Evolutionary conservation across 2,113 vertebrate species (phyloP), one percentile per base, ranked within the genome.

Genomic region (Thinocorus orbignyianus): DNA sequence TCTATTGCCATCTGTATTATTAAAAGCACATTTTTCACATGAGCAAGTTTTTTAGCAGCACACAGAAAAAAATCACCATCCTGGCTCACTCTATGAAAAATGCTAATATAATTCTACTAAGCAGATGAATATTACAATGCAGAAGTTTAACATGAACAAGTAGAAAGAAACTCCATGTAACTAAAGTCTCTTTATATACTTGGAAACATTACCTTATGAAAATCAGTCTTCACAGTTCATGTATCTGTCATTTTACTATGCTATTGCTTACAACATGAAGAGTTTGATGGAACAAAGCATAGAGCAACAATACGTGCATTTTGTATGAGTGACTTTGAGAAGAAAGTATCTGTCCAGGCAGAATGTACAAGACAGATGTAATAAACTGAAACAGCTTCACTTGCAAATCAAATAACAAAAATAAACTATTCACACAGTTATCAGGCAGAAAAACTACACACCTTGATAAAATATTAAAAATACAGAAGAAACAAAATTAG

Each of bases 1-100:
- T 65, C 71, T 86, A 57, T 46, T 90, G 89, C 46, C 73, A 88
- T 81, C 20, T 79, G 15, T 52, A 92, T 94, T 94, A 95, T 81
- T 81, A 85, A 94, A 94, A 89, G 28, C 72, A 72, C 3, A 1
- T 28, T 91, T 90, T 72, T 71, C 39, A 77, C 7, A 70, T 6
- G 3, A 92, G 11, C 58, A 76, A 61, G 11, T 6, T 62, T 64
- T 64, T 92, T 58, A 89, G 37, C 39, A 68, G 30, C n/a, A 83
- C n/a, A 81, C 22, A 77, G 48, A 95, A 71, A 48, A 44, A 88
- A 79, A 11, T 54, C n/a, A 26, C 28, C 37, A 86, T n/a, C 42
- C 65, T 89, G 46, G 12, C 58, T 90, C 30, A 31, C 20, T 16
- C 33, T 35, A 51, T 26, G 42, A 89, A 81, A 80, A 61, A 46